A percentile compares a stretch with the other conserved stretches of the same genome.
These are phyloP conservation scores for Temnothorax rugatulus DNA, from an alignment of 2,888 invertebrate genomes.

Conservation along the genomic window DNA sequence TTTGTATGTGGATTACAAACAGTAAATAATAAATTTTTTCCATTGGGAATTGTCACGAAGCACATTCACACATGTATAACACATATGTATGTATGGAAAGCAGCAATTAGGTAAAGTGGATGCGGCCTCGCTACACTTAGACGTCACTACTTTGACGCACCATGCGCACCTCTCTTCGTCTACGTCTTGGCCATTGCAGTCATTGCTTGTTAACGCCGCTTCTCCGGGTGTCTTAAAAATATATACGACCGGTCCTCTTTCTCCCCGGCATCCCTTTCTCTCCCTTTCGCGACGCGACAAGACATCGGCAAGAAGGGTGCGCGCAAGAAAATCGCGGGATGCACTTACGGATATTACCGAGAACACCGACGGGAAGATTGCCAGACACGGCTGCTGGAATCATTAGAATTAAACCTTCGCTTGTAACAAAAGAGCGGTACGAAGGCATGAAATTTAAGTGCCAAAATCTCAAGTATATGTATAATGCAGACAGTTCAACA, in stretches of 20 bases:
- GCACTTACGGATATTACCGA: constrained; percentile 80
- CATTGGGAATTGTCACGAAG: constrained; percentile 33
- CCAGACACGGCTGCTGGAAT: constrained; percentile 38
- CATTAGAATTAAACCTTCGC: constrained; percentile 66
- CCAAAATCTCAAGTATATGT: neutral
- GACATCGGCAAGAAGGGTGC: constrained; percentile 67
- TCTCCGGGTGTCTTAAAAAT: constrained; percentile 71
- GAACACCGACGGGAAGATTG: constrained; percentile 53
- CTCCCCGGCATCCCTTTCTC: neutral
- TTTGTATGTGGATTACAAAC: neutral
- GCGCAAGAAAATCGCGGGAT: constrained; percentile 75
- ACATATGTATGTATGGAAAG: constrained; percentile 69
- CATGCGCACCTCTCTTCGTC: constrained; percentile 52
- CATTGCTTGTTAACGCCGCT: constrained; percentile 78
- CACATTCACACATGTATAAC: constrained; percentile 20
- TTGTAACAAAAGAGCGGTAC: constrained; percentile 7
- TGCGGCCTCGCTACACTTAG: constrained; percentile 69
- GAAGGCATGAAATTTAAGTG: constrained; percentile 17
- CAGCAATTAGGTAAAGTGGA: constrained; percentile 82
- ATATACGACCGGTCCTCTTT: constrained; percentile 46
- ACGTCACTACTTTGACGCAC: constrained; percentile 44
- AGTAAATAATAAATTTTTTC: constrained; percentile 46
- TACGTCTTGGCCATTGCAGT: constrained; percentile 66
- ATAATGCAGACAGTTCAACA: neutral
- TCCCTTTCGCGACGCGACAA: constrained; percentile 38